Evolutionary conservation across 1,140 invertebrate species (phyloP).

Genomic region (Tetramorium simillimum): DNA sequence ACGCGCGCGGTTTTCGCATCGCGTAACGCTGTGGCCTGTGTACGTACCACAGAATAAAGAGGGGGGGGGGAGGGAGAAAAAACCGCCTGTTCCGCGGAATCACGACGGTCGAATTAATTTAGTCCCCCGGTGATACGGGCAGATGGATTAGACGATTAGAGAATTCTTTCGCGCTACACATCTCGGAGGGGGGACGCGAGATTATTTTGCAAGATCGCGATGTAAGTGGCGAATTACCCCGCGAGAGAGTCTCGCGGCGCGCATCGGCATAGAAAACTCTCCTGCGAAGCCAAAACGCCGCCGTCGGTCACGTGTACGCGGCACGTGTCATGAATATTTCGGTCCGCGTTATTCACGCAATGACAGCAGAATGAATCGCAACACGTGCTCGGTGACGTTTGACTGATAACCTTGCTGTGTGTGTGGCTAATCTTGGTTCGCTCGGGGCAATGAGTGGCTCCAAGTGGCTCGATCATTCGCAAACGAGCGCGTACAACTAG

Average conservation of each 20-base stretch:
- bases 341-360: constrained; percentile 82
- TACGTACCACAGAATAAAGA: background rate
- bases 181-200: background rate
- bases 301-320: constrained; percentile 64
- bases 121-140: background rate
- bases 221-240: background rate
- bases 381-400: constrained; percentile 82
- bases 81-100: background rate
- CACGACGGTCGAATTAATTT: constrained; percentile 15
- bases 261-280: constrained; percentile 8
- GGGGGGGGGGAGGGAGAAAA: background rate
- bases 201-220: constrained; percentile 45
- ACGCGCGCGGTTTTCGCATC: background rate
- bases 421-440: constrained; percentile 69
- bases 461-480: constrained; percentile 51
- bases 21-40: background rate
- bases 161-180: background rate
- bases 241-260: background rate
- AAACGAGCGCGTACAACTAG: constrained; percentile 23
- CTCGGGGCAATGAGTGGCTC: background rate
- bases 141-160: background rate
- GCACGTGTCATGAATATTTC: constrained; percentile 80
- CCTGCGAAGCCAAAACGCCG: background rate
- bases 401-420: constrained; percentile 79
- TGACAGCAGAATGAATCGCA: constrained; percentile 83